Evolutionary conservation across 2,797 vertebrate genomes (phyloP), one percentile per base, ranked within the genome.

Genomic region (Falco concolor): DNA sequence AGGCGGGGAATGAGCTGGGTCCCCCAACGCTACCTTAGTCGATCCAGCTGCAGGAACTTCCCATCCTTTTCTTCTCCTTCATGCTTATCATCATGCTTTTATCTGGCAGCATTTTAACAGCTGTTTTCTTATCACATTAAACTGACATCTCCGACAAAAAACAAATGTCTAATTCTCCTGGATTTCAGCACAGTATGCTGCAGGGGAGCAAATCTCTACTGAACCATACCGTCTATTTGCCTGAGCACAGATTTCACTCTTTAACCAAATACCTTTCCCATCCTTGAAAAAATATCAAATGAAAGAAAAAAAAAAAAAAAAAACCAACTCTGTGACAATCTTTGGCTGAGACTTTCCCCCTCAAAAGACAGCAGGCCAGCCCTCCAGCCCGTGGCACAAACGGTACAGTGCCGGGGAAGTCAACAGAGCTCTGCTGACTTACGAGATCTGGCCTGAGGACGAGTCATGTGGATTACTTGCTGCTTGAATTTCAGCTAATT

Each of bases 81-180:
- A 14, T 30, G n/a, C 27, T 90, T 82, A 82, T 42, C 60, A 67
- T 67, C 64, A 68, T 60, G 59, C 36, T 87, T 93, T 83, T 68
- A 91, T 61, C 81, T 64, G 42, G 68, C 60, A 77, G 59, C 4
- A 0, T 52, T 95, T 81, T 69, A 95, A 88, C 83, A 93, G 84
- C 60, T 72, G 78, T 83, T 96, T 89, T 87, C 88, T 93, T 89
- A 87, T 74, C 81, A 84, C 70, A 54, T 84, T 84, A 86, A 95
- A 61, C 24, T 9, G 2, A 78, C 65, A 76, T n/a, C 60, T 53
- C 87, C 50, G 73, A 93, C 68, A 88, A 86, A 84, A 89, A 82
- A 28, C 13, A 69, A 75, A 72, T 8, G 17, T 40, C 70, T 69
- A 30, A 45, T 92, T 91, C 53, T 83, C 53, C 49, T 30, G 28